Percentiles rank a stretch among this genome's conserved stretches.
Evolutionary conservation across 2,888 invertebrate species (phyloP).

Genomic region (Candidula unifasciata): DNA sequence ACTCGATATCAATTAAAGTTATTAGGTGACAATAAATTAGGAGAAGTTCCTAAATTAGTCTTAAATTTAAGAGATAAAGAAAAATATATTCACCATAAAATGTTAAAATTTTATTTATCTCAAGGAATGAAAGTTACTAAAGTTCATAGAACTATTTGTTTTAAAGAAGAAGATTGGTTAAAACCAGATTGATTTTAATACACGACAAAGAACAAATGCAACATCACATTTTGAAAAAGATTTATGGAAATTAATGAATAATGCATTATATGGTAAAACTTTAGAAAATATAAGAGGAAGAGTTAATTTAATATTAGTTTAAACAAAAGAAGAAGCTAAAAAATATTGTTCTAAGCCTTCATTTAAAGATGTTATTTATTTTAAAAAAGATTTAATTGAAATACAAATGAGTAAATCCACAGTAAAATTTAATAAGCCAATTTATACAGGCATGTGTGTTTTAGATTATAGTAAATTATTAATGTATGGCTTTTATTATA

Average conservation of each 20-base stretch:
- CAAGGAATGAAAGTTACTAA: conserved; percentile 61
- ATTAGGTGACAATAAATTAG: conserved; percentile 30
- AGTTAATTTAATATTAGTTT: conserved; percentile 32
- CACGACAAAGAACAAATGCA: conserved; percentile 60
- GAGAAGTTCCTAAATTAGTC: conserved; percentile 12
- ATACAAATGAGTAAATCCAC: background rate
- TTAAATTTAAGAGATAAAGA: conserved; percentile 11
- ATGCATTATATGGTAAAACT: conserved; percentile 29
- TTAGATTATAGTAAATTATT: conserved; percentile 47
- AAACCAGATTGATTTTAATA: conserved; percentile 69
- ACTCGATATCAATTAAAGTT: conserved; percentile 47
- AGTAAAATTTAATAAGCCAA: conserved; percentile 43
- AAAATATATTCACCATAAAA: conserved; percentile 66
- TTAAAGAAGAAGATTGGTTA: conserved; percentile 68
- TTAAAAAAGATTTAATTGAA: conserved; percentile 5
- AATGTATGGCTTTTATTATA: conserved; percentile 37
- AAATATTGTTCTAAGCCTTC: conserved; percentile 69
- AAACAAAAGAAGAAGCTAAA: conserved; percentile 76
- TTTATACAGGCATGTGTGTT: conserved; percentile 46
- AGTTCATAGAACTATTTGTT: conserved; percentile 69
- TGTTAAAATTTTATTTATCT: conserved; percentile 65
- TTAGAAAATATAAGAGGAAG: conserved; percentile 30
- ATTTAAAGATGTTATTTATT: conserved; percentile 60
- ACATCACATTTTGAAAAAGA: conserved; percentile 72
- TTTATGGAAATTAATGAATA: conserved; percentile 58